Evolutionary conservation across 1,140 invertebrate genomes (phyloP).

Genomic region (Ganaspis sp.): DNA sequence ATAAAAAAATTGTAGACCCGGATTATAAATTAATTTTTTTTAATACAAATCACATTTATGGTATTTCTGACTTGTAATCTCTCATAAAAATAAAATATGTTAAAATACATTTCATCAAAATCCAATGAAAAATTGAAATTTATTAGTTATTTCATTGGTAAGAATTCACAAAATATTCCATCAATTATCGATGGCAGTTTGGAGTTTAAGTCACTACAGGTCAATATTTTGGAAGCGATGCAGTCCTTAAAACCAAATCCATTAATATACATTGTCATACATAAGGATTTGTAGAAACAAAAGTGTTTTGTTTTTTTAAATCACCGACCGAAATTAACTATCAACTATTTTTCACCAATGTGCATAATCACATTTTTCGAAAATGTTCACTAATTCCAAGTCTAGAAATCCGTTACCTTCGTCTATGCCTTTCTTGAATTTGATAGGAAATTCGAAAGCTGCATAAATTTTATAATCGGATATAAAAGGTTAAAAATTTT

Average conservation of each 20-base stretch:
- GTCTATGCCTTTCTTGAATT: conserved; percentile 24
- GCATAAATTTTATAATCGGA: conserved; percentile 3
- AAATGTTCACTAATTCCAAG: conserved; percentile 37
- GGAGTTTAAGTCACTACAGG: conserved; percentile 30
- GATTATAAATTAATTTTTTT: too few species aligned
- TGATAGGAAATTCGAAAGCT: neutral
- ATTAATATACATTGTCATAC: conserved; percentile 6
- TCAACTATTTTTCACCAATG: conserved; percentile 39
- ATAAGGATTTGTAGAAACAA: neutral
- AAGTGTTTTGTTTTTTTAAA: neutral
- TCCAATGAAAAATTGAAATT: conserved; percentile 44
- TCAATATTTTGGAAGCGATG: conserved; percentile 22
- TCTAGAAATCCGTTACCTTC: conserved; percentile 36
- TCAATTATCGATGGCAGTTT: conserved; percentile 23
- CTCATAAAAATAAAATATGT: neutral
- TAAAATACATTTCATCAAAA: neutral
- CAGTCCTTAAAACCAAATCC: conserved; percentile 27
- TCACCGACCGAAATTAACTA: neutral
- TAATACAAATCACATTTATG: too few species aligned
- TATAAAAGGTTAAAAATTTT: conserved; percentile 56
- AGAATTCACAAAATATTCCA: conserved; percentile 34
- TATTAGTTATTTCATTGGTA: conserved; percentile 22
- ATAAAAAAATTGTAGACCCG: too few species aligned
- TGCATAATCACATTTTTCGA: conserved; percentile 10
- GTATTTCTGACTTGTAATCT: neutral